Evolutionary conservation across 2,888 invertebrate genomes (phyloP).

Genomic region (Dione vanillae): DNA sequence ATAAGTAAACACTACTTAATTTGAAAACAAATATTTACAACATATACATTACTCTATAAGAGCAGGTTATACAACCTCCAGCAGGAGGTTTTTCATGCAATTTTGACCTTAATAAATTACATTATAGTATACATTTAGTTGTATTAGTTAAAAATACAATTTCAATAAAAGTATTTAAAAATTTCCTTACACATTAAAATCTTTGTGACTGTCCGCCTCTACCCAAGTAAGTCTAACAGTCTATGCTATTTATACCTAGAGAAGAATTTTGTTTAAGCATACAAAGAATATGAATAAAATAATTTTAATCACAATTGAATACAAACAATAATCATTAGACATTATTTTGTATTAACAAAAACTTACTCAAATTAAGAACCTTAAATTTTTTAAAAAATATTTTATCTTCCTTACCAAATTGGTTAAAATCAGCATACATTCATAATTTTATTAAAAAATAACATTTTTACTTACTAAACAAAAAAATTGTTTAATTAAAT

Average conservation of each 20-base stretch:
- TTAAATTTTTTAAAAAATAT: too few relatives aligned
- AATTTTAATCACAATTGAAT: too few relatives aligned
- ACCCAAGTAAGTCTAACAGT: neutral
- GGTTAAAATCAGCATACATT: too few relatives aligned
- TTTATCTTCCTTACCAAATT: too few relatives aligned
- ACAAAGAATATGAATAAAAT: neutral
- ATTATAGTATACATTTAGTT: conserved; percentile 3
- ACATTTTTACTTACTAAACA: too few relatives aligned
- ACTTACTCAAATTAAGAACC: too few relatives aligned
- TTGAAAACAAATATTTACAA: conserved; percentile 4
- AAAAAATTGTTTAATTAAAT: too few relatives aligned
- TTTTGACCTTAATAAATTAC: conserved; percentile 17
- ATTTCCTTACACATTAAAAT: neutral
- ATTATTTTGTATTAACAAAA: too few relatives aligned
- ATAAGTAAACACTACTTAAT: conserved; percentile 1
- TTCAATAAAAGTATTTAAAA: neutral
- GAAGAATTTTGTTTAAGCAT: neutral
- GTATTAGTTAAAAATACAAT: conserved; percentile 7
- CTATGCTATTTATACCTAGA: neutral
- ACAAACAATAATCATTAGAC: too few relatives aligned
- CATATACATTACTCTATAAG: conserved; percentile 60
- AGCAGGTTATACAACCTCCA: conserved; percentile 53
- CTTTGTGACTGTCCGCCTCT: conserved; percentile 12
- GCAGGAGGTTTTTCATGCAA: conserved; percentile 33
- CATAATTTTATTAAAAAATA: too few relatives aligned